Conservation (phyloP, 2,797 vertebrate species). For the Coracias cyanogaster region DNA sequence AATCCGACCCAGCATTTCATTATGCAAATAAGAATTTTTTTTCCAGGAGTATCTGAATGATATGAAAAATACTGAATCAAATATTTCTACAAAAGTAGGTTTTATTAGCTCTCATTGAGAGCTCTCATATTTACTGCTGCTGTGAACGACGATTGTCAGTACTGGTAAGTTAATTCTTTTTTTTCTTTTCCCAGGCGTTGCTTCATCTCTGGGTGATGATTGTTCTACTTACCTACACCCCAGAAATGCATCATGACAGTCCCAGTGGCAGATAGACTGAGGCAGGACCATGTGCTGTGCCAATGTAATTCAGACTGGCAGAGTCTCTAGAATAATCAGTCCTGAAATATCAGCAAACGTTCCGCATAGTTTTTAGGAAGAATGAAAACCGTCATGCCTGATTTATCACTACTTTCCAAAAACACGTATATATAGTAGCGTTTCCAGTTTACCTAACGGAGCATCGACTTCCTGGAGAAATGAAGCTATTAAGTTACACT, state of each 20-base stretch:
- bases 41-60: not conserved
- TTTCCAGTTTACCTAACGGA: slow-evolving; percentile 17
- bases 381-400: not conserved
- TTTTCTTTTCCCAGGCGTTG: slow-evolving; percentile 82
- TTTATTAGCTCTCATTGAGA: not conserved
- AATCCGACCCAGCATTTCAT: not conserved
- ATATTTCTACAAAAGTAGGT: not conserved
- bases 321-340: not conserved
- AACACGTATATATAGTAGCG: not conserved
- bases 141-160: not conserved
- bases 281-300: not conserved
- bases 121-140: not conserved
- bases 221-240: slow-evolving; percentile 95
- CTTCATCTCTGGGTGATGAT: slow-evolving; percentile 99
- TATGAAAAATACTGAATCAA: not conserved
- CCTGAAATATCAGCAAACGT: not conserved
- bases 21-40: not conserved
- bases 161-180: not conserved
- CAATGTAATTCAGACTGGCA: not conserved
- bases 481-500: slow-evolving; percentile 24
- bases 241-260: slow-evolving; percentile 90
- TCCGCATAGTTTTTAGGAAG: not conserved
- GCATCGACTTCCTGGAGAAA: slow-evolving; percentile 40
- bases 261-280: slow-evolving; percentile 85
- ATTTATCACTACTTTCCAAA: slow-evolving; percentile 56